phyloP scores from a whole-genome alignment of 2,797 vertebrate genomes.

The Paguma larvata region DNA sequence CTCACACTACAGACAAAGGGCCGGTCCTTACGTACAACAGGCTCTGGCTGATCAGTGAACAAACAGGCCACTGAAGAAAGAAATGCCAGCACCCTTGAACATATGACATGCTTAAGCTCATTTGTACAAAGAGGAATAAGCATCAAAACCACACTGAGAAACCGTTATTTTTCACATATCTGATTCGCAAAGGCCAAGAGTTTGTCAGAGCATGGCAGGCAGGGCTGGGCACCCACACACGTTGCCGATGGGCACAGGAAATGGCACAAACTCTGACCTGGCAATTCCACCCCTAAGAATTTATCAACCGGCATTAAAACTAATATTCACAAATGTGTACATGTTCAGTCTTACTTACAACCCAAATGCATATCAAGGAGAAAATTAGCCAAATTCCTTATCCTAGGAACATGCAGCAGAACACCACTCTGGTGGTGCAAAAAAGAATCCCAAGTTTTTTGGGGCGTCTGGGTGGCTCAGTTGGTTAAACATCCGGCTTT shows the following conservation, averaged over 20 bases:
- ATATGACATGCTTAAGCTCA: background rate
- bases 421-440: fast-evolving
- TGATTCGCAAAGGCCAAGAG: background rate
- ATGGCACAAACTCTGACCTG: background rate
- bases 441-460: too few species aligned
- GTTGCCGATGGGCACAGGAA: fast-evolving
- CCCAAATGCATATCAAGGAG: background rate
- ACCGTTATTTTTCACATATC: background rate
- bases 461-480: too few species aligned
- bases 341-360: too few species aligned
- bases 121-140: background rate
- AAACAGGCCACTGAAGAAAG: background rate
- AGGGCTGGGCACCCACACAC: fast-evolving
- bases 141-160: background rate
- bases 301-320: background rate
- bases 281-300: background rate
- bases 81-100: background rate
- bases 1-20: fast-evolving
- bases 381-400: background rate
- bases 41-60: too few species aligned
- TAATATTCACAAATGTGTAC: background rate
- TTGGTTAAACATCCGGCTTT: too few species aligned
- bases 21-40: background rate
- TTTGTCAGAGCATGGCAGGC: fast-evolving
- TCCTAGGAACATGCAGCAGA: fast-evolving